Base-by-base conservation (phyloP, 2,888 invertebrate genomes). In the Linyphia triangularis region DNA sequence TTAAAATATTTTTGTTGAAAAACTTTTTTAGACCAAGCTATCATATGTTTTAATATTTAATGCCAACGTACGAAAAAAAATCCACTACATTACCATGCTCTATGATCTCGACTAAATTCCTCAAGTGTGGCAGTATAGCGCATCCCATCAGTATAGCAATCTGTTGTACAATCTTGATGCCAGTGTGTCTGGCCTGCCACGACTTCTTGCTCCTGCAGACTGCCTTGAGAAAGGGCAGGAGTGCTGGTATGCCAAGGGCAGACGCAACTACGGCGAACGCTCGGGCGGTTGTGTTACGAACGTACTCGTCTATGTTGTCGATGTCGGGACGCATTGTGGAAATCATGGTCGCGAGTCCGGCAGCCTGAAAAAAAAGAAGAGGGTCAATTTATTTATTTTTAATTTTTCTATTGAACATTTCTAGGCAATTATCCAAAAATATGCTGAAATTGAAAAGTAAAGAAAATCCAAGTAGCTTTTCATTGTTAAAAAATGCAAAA, bases 201-300 rank as follows among this genome's bases (percentile, higher is more conserved):
- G 98, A 99, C 93, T 99, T 99, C 94, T 99, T 99, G 91, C 98
- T 98, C 91, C 98, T 96, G 93, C 99, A 99, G 2, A 99, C 99
- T 78, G 99, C 99, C 93, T 99, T 99, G 91, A 99, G 95, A 93
- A 99, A 99, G 0, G 99, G 99, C 90, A 99, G 93, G 7, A 99
- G 94, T 0, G 99, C 98, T 7, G 99, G 99, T 91, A 99, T 99
- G 59, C 98, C 99, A 89, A 99, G 94, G 83, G 99, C 99, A 1
- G 99, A 99, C 1, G 99, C 99, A 0, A 99, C 99, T 0, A 99
- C 99, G n/a, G 99, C 99, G 93, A 99, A 99, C 0, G 99, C 99
- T 92, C 99, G 95, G 5, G 99, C 99, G 0, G 99, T 99, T 0
- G 99, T 99, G 93, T 99, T 99, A 92, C 99, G 95, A 57, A 99